Evolutionary conservation across 2,797 vertebrate genomes (phyloP), one percentile per base, ranked within the genome.

Genomic region (Kryptolebias ocellatus): DNA sequence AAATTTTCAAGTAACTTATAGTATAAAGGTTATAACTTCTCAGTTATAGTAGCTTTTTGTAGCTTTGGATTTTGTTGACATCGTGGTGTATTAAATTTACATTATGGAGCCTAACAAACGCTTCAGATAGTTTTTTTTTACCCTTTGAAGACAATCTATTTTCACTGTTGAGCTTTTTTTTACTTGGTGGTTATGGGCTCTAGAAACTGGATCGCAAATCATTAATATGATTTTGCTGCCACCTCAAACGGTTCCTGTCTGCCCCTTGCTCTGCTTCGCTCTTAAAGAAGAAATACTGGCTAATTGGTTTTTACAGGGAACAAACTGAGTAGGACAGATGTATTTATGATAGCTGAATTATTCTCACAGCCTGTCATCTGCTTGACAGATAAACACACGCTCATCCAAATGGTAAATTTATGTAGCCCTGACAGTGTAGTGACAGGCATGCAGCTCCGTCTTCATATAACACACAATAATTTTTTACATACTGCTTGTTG

Each of bases 361-460:
- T 75, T 64, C 27, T 83, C 69, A 18, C 39, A 18, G 27, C 65
- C 71, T 57, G 57, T 77, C 59, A 42, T 72, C 53, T 27, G 53
- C 29, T 37, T 61, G 76, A 79, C 71, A 75, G 74, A 60, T 82
- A 74, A 85, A 57, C 70, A 82, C 83, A 77, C 52, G 73, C 46
- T 31, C 69, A 68, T 64, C 8, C 17, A 60, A 20, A 61, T 45
- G 58, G 72, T 63, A 64, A 75, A 70, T 34, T 57, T 31, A 68
- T 9, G 47, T 60, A 61, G 72, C n/a, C 60, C 24, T 59, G 52
- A 55, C 42, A 44, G 66, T 37, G 27, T 45, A 53, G 39, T 4
- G 39, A 56, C 57, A 66, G 51, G n/a, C 28, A 0, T 67, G 49
- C 37, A 53, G 51, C 29, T 34, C 9, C 53, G 66, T 51, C 53